Evolutionary conservation across 2,797 vertebrate species (phyloP).

Genomic region (Falco novaeseelandiae): DNA sequence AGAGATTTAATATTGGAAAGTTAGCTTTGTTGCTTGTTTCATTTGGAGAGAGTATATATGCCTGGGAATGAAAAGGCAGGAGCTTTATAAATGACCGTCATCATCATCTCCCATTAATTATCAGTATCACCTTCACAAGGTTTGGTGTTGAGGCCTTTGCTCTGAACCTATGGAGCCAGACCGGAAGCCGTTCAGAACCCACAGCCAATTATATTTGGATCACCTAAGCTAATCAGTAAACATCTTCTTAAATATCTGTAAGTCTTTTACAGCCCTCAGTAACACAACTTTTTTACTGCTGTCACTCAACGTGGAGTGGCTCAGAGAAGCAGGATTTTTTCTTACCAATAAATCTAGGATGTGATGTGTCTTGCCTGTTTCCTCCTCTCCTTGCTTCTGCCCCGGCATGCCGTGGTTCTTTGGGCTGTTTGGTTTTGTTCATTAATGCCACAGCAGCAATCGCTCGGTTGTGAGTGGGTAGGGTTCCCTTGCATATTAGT

Average conservation of each 20-base stretch:
- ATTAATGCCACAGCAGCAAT: background rate
- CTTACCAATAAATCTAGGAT: background rate
- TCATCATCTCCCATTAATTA: background rate
- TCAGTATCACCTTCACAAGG: background rate
- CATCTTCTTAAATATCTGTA: background rate
- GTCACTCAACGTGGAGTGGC: background rate
- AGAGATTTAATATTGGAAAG: slow-evolving; percentile 56
- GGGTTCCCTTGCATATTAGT: background rate
- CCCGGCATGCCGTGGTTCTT: fast-evolving
- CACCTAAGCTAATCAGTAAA: background rate
- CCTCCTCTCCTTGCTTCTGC: background rate
- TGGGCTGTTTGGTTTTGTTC: background rate
- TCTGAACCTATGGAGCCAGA: background rate
- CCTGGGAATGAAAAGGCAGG: slow-evolving; percentile 25
- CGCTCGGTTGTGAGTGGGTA: background rate
- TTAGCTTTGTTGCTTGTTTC: slow-evolving; percentile 32
- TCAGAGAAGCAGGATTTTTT: background rate
- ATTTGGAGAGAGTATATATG: slow-evolving; percentile 12
- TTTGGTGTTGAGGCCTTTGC: background rate
- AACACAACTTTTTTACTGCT: background rate
- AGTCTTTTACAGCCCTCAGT: background rate
- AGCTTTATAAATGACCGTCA: background rate
- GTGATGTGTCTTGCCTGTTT: background rate
- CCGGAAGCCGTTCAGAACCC: background rate
- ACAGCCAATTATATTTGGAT: background rate